Evolutionary conservation across 2,888 invertebrate species (phyloP), one percentile per base, ranked within the genome.

Genomic region (Brenthis hecate): DNA sequence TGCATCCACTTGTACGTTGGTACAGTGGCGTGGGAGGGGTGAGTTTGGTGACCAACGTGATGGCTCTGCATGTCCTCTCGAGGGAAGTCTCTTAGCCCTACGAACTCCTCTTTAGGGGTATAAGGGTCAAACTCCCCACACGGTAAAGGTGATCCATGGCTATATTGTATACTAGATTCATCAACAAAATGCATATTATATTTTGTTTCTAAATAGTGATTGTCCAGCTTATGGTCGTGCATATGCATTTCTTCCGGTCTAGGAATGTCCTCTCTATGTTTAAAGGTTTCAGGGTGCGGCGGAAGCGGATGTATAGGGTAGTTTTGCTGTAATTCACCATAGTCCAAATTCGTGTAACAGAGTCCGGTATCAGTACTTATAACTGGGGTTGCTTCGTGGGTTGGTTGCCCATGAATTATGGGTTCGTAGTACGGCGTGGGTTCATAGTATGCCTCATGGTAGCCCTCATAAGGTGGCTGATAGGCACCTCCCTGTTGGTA

Each of bases 1-100:
- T 99, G 98, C 99, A 99, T 99, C 99, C 99, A 99, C 88, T 99
- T 98, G 91, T 99, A 99, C 0, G 98, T 98, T 32, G 98, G 98
- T 72, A 98, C 95, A 61, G 94, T 92, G 14, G 94, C 91, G 76
- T 95, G 95, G 80, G 94, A 81, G 84, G 94, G 74, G 78, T 92
- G 85, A 73, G 88, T 77, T 84, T 88, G 81, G 77, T 91, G 85
- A 71, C 85, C 74, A 70, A 85, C 80, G 71, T 88, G 89, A 36
- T 86, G 83, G 13, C 32, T 57, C 75, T 88, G 90, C 87, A 90
- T 66, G 86, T 92, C 65, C 81, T 89, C 73, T 82, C 81, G 23
- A 79, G 86, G 78, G 86, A 89, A 57, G 81, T 93, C 78, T 89
- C 76, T 54, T 88, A 80, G 53, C 89, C 92, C 50, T 85, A 86